Evolutionary conservation across 2,888 invertebrate species (phyloP), one percentile per base, ranked within the genome.

Genomic region (Tiliacea citrago): DNA sequence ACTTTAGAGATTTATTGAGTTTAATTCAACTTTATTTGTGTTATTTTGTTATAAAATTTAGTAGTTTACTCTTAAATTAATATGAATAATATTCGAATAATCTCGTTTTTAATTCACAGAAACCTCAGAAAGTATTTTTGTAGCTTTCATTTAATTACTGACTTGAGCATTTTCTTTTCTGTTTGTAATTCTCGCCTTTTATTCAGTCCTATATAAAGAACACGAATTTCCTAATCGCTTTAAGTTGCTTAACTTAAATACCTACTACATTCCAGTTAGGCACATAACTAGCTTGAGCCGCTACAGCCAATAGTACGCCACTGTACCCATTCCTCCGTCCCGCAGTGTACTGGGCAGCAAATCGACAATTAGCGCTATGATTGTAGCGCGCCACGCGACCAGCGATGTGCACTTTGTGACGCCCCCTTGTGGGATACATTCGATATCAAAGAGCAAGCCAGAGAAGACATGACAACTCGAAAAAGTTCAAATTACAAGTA

Each of bases 281-380:
- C 8, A 21, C 9, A 24, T 2, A 29, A 0, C 13, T 53, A 47
- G 10, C 3, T n/a, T 7, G 2, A 2, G 24, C 16, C 13, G 4
- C 16, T 45, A 21, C 35, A 0, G 13, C 66, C 57, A 68, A 72
- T 69, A 72, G 53, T 24, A 49, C 5, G 16, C 24, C 4, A n/a
- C 29, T 69, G 66, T 68, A 21, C 55, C 62, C 5, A 2, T 61
- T 68, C 12, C 51, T 53, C 21, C 83, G 90, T 66, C 84, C 75
- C 16, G 39, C 74, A 88, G 88, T 93, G 91, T 90, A 92, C 83
- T 79, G 86, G 88, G 85, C 89, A 89, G 90, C 91, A 92, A 92
- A 90, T 92, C 91, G 93, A 91, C 94, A 94, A 94, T 94, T 94
- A 94, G 94, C 86, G 89, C 86, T 91, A 90, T 90, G 91, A 91